Evolutionary conservation across 2,797 vertebrate species (phyloP), one percentile per base, ranked within the genome.

Genomic region (Bryconaethiops microstoma): DNA sequence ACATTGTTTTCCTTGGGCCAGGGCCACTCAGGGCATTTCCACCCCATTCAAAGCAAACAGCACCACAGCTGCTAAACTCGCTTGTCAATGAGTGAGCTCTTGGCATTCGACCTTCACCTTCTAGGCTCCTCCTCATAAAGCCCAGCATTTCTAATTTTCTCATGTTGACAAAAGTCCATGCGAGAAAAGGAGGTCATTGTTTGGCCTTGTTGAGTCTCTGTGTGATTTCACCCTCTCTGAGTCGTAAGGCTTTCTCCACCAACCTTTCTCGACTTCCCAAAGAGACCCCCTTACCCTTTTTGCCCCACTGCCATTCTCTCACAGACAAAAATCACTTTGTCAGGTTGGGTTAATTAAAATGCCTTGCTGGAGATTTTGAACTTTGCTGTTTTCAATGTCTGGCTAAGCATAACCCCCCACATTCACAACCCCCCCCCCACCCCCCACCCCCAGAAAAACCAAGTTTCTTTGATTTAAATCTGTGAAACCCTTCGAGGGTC

Each of bases 291-390:
- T 52, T 73, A 79, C 79, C 70, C 79, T 77, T 82, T 80, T 76
- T 82, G 75, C 74, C 73, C 77, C 78, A 57, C 82, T 50, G 62
- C 85, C 77, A 83, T 89, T 90, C 87, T 87, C 76, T 70, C 78
- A 52, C 60, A 73, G 79, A 88, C 86, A 87, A 89, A 88, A 84
- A 86, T 86, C 77, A 83, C 86, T 87, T 88, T 88, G 84, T 87
- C 83, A 85, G 81, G 81, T 84, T 60, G 12, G 80, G 86, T 90
- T 90, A 87, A 89, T 90, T 90, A 88, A 90, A 90, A 87, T 88
- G 87, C 87, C 82, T 83, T 64, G 80, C 83, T 74, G 79, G 83
- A 86, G 83, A 82, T 87, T 88, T 83, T 79, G 76, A 88, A 86
- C 84, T 80, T 86, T 63, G 81, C 83, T 67, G 75, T 82, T 86